Base-by-base conservation (phyloP, 2,888 invertebrate species). In the Nebria brevicollis region DNA sequence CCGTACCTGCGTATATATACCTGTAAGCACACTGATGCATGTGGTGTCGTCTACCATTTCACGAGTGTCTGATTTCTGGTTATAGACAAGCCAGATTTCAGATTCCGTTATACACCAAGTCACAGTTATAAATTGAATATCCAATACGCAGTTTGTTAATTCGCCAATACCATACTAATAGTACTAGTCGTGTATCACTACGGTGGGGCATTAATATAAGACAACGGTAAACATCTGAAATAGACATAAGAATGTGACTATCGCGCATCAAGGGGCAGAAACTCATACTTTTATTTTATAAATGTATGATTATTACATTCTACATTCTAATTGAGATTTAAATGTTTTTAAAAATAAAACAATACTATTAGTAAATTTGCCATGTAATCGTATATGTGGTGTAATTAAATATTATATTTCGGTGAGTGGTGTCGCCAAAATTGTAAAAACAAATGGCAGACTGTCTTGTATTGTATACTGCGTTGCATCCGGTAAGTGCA, bases 361-460 rank as follows among this genome's bases (percentile, higher is more conserved):
- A 5, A 4, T 34, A 34, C 34, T 20, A 20, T 20, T 20, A 20
- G 20, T 20, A 20, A 34, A 4, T 34, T 34, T 34, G 34, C 5
- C 0, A 34, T 34, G 34, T 34, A 34, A 34, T 34, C 5, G 2
- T 34, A 2, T 34, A 5, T 34, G 5, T 34, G 34, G 5, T 4
- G 34, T 5, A 34, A 34, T 20, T 34, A 34, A 34, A 34, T 34
- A 34, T 5, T 34, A 34, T 34, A 34, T 4, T 34, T 34, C 34
- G 34, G 34, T 34, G 34, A 34, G 4, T 34, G 13, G 34, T 70
- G 54, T 70, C n/a, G 25, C 77, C 72, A 43, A 72, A 72, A 77
- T 77, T 70, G 72, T 72, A 13, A 25, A 72, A 72, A 34, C 25
- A 77, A 77, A 72, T 77, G 65, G 54, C 77, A 77, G 77, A 72